Evolutionary conservation across 2,797 vertebrate genomes (phyloP), one percentile per base, ranked within the genome.

Genomic region (Acridotheres tristis): DNA sequence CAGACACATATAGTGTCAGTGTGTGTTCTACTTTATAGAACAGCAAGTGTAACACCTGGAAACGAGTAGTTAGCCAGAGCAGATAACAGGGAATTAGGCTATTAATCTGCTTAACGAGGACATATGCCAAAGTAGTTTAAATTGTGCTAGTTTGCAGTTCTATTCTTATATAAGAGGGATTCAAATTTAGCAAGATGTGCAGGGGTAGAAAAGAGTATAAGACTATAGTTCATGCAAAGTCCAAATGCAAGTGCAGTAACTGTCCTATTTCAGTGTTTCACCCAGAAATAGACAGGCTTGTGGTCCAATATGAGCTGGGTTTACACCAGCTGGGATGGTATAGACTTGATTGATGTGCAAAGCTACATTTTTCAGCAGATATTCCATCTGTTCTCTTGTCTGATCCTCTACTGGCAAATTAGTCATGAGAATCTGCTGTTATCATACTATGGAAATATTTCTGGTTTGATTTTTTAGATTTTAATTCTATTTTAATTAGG

Each of bases 31-130:
- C 45, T 68, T 85, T 65, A 51, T 55, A 48, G 45, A 50, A 23
- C 36, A 93, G 81, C 67, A 85, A 73, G 59, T 61, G 11, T 88
- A 84, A 69, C 90, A 87, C 86, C 74, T 95, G 84, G 67, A 92
- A 93, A 73, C 0, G 13, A 66, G 67, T 78, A 93, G 93, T 85
- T 88, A 89, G 61, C 81, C 50, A 85, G 88, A 95, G 66, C 73
- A 92, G 93, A 79, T 96, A 94, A 89, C 38, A 79, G 61, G 69
- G 92, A 88, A 92, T 95, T 96, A 94, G 86, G 67, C 50, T 94
- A 68, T 74, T 95, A 95, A 93, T 74, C 94, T 94, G 67, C 83
- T 95, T 94, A 93, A 93, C 22, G 12, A 92, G 77, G 92, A 73
- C 90, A 87, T 65, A 68, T 80, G 78, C 42, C 78, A 77, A 89